Base-by-base conservation (phyloP, 2,113 vertebrate genomes). In the Psittacula cyanocephala region DNA sequence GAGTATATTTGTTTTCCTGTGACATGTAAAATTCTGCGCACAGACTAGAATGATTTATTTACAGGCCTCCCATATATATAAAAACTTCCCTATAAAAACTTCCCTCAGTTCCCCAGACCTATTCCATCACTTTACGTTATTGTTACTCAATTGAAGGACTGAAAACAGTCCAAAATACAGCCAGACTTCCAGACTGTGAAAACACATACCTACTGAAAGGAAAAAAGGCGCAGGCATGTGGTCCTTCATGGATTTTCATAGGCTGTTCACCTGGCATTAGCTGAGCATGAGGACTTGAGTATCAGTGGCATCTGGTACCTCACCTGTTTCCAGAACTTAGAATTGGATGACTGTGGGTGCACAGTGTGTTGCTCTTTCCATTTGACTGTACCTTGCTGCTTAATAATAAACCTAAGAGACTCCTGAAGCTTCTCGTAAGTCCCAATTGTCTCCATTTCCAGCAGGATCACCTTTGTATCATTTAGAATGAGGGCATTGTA, bases 291-390 rank as follows among this genome's bases (percentile, higher is more conserved):
- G 17, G 49, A 24, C 28, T n/a, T 96, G 67, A 2, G 33, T 29
- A 69, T 77, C 39, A 29, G 29, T 2, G 97, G 98, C 98, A 98
- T 98, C 2, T 93, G 97, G 63, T 98, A 98, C 79, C 98, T 95
- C 88, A 98, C 93, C 1, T 96, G 96, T n/a, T 98, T 98, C 98
- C 98, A 98, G 90, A 98, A 98, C 79, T 28, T 97, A 24, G 97
- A 97, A 19, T 43, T 97, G 57, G 65, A 31, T 27, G 96, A 96
- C 55, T 25, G 39, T 17, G 95, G 95, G n/a, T 86, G 57, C 35
- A 80, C 85, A 2, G 44, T 63, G 7, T 96, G 76, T 35, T 91
- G 49, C 49, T 97, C 89, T 84, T 84, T 97, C 98, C 98, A 98
- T 86, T 97, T 97, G 81, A 98, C 69, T 37, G 97, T 98, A 24